Conservation (phyloP, 2,797 vertebrate genomes). For the Nasua narica region DNA sequence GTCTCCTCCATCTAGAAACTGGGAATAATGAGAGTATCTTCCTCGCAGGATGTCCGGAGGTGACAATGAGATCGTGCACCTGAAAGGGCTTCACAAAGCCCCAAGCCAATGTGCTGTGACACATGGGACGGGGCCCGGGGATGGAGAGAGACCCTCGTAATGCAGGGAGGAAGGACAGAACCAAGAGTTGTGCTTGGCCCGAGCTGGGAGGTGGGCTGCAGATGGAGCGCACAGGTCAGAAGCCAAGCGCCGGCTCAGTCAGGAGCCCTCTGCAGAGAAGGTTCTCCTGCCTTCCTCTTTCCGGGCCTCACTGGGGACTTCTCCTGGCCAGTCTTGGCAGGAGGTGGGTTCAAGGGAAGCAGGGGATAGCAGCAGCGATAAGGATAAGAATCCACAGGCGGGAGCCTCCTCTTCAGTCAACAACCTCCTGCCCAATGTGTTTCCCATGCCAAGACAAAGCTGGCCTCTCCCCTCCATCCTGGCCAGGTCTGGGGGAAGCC, state of each 20-base stretch:
- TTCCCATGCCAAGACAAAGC: background rate
- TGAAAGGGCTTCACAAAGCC: background rate
- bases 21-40: background rate
- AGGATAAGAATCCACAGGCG: too few species aligned
- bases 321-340: background rate
- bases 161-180: background rate
- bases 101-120: background rate
- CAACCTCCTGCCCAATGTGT: background rate
- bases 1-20: background rate
- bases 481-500: background rate
- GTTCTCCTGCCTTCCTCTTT: rapidly evolving
- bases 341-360: background rate
- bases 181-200: rapidly evolving
- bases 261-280: background rate
- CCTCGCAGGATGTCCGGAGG: background rate
- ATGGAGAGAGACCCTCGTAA: background rate
- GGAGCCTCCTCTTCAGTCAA: background rate
- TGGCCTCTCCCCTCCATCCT: background rate
- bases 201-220: background rate
- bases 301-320: background rate
- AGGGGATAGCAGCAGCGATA: background rate
- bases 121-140: rapidly evolving
- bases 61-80: background rate
- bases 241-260: background rate
- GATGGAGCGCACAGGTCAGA: background rate